Base-by-base conservation (phyloP, 2,888 invertebrate species). In the Orthosia gracilis region DNA sequence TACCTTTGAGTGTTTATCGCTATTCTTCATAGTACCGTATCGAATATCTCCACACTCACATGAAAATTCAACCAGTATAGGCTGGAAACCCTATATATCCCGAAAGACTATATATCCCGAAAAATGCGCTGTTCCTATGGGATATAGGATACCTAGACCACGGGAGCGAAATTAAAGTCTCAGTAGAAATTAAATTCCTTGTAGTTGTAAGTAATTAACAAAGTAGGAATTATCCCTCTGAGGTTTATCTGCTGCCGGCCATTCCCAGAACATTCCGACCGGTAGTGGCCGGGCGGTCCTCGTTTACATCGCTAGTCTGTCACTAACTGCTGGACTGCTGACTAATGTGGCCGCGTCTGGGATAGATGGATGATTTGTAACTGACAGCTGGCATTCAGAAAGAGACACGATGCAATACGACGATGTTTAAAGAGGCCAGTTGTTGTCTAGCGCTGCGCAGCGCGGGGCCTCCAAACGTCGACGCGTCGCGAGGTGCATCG, bases 271-370 rank as follows among this genome's bases (percentile, higher is more conserved):
- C 50, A 64, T 79, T 73, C 23, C 13, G 45, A n/a, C 65, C 64
- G 50, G 66, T 73, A 80, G 73, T 70, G 55, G 57, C 58, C 62
- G 70, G 40, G 21, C 21, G 55, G 57, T 47, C 21, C 49, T 76
- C 76, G 66, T 82, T 81, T 84, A 76, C 58, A 18, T 64, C 23
- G 31, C 49, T 57, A 11, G 64, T 62, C 83, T 80, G 80, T 65
- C 73, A 59, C 74, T 74, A 83, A 84, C 84, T 83, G 12, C 64
- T 66, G 47, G 12, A 13, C 58, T 15, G 49, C 54, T 65, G 72
- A 31, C 52, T 57, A 26, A 68, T 61, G 61, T 21, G 23, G 23
- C n/a, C 23, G 45, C 40, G 69, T 75, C 75, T 79, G 80, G 15
- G 26, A 79, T 57, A 23, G 23, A 79, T 57, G 23, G 23, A 76